Evolutionary conservation across 2,113 vertebrate species (phyloP), one percentile per base, ranked within the genome.

Genomic region (Cacatua alba): DNA sequence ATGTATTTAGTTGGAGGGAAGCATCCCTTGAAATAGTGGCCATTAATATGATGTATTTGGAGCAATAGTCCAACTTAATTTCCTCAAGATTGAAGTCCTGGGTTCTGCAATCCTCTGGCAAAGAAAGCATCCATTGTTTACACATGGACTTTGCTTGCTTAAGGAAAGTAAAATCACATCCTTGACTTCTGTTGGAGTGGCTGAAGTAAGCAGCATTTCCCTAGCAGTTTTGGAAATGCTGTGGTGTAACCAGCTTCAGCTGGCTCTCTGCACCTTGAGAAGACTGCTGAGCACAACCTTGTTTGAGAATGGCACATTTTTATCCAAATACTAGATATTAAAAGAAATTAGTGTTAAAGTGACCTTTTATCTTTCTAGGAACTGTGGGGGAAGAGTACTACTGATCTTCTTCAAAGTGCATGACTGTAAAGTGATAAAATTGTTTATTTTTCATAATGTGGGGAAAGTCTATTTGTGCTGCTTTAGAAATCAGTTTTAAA

Each of bases 321-420:
- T 97, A 97, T 91, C 97, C 97, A 96, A 91, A 97, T 95, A 92
- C 87, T 93, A 94, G 97, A 82, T 94, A 96, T 90, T 67, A 92
- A 86, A 92, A 51, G 29, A 96, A 94, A 95, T 95, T 96, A 97
- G 97, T 98, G 97, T 98, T 98, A 95, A 98, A 98, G 98, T 98
- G 98, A 98, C 98, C 98, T 98, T 98, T 98, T 96, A 96, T 96
- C 96, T 98, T 97, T 98, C 96, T 97, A 98, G 95, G 97, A 95
- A 96, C 95, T 67, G 91, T 60, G 94, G 81, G 97, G 91, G 95
- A 95, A 96, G 92, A 93, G 82, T 97, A 98, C 98, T 98, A 98
- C 97, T 98, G 98, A 98, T 95, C 96, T 98, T 97, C 98, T 97
- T 84, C 89, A 91, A 94, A 96, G 94, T 51, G 97, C 97, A 97